These are phyloP conservation scores for Conchocele bisecta DNA, from an alignment of 2,888 invertebrate species.

Conservation along the genomic window DNA sequence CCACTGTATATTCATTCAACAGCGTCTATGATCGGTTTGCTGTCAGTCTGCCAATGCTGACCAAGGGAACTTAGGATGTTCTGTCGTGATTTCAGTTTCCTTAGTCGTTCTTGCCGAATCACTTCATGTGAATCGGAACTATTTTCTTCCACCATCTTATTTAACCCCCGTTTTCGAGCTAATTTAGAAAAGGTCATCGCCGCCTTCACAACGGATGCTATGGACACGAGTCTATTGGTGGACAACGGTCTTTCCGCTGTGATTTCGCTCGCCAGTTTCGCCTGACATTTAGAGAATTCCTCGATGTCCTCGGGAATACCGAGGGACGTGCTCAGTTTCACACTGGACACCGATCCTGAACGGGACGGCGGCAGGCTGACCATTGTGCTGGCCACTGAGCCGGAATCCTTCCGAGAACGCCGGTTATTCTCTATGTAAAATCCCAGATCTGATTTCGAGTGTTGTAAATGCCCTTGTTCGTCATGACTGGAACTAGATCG, in stretches of 20 bases:
- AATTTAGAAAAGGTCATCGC: slow-evolving; percentile 63
- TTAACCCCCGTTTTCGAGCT: slow-evolving; percentile 55
- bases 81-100: slow-evolving; percentile 57
- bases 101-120: slow-evolving; percentile 58
- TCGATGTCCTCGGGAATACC: slow-evolving; percentile 55
- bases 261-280: slow-evolving; percentile 48
- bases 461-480: slow-evolving; percentile 31
- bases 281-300: slow-evolving; percentile 44
- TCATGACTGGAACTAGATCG: too few species aligned
- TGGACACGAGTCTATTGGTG: slow-evolving; percentile 53
- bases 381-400: slow-evolving; percentile 41
- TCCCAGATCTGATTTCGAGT: slow-evolving; percentile 49
- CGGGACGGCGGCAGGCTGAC: slow-evolving; percentile 36
- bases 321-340: slow-evolving; percentile 37
- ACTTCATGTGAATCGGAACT: slow-evolving; percentile 59
- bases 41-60: slow-evolving; percentile 40
- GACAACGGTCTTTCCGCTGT: slow-evolving; percentile 48
- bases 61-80: slow-evolving; percentile 58
- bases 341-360: slow-evolving; percentile 46
- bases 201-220: slow-evolving; percentile 58
- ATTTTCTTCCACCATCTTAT: slow-evolving; percentile 63
- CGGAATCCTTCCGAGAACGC: slow-evolving; percentile 41
- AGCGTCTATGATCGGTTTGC: slow-evolving; percentile 36
- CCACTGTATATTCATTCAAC: slow-evolving; percentile 29
- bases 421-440: slow-evolving; percentile 43